Evolutionary conservation across 2,113 vertebrate genomes (phyloP), one percentile per base, ranked within the genome.

Genomic region (Passer montanus): DNA sequence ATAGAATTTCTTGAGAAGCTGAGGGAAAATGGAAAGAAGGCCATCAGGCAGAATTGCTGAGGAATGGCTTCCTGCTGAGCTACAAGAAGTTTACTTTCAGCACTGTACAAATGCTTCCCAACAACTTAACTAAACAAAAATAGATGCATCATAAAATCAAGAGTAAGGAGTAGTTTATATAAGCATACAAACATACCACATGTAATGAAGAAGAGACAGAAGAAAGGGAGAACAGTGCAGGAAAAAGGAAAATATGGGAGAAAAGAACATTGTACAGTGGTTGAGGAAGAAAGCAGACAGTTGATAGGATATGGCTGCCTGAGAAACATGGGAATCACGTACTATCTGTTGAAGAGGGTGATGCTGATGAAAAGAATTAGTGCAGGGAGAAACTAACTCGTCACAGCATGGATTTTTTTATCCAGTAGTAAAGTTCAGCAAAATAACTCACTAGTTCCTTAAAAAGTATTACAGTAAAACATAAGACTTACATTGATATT

Each of bases 1-100:
- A 97, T 68, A 95, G 70, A 94, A 90, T 98, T 98, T 98, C 92
- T 98, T 98, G 96, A 98, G 94, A 95, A 97, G 87, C 90, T 92
- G 94, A 95, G 93, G 94, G 94, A 92, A 98, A 98, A 98, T 95
- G 90, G 97, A 97, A 97, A 97, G 96, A 70, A 95, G 97, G 90
- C 80, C 97, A 97, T 97, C 95, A 64, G 95, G 94, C 66, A 90
- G 97, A 98, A 98, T 92, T 98, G 96, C 96, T 63, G 94, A 96
- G 96, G 95, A 97, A 66, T 95, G 90, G 95, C 85, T 95, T 97
- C 97, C 98, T 87, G 96, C 97, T 98, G 97, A 95, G 97, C 93
- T 62, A 93, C 91, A 93, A 96, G 91, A 95, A 89, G 93, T 97
- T 98, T 93, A 94, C 93, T 93, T 86, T 98, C 95, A 92, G 85